Conservation (phyloP, 1,140 invertebrate genomes). For the Aphelenchoides besseyi region DNA sequence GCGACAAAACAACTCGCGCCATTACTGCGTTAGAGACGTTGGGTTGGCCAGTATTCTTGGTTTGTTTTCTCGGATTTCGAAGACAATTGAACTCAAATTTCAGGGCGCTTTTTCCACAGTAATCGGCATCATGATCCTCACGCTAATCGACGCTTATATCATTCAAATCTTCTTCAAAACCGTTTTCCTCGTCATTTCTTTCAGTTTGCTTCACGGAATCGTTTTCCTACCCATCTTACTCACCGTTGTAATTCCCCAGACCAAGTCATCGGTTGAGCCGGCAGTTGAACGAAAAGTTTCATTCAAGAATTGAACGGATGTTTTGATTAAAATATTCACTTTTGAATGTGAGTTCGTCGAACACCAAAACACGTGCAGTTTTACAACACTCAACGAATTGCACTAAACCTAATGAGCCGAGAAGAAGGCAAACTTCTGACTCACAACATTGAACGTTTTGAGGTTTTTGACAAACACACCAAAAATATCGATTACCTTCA, state of each 20-base stretch:
- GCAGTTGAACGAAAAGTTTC: too few species aligned
- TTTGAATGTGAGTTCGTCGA: conserved; percentile 1
- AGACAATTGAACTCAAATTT: conserved; percentile 29
- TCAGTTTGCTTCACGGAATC: conserved; percentile 52
- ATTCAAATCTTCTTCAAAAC: conserved; percentile 58
- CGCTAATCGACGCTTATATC: conserved; percentile 59
- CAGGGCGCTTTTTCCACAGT: conserved; percentile 58
- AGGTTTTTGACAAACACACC: too few species aligned
- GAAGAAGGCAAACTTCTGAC: too few species aligned
- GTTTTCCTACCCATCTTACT: conserved; percentile 48
- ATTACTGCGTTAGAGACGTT: conserved; percentile 73
- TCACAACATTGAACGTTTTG: too few species aligned
- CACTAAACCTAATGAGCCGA: too few species aligned
- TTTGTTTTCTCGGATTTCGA: conserved; percentile 71
- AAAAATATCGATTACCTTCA: too few species aligned
- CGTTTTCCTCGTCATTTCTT: conserved; percentile 52
- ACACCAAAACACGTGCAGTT: not conserved
- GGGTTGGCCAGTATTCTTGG: conserved; percentile 77
- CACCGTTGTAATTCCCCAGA: conserved; percentile 37
- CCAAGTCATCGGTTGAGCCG: too few species aligned
- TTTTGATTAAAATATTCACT: not conserved
- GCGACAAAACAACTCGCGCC: conserved; percentile 66
- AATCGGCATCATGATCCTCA: conserved; percentile 58
- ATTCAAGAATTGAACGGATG: not conserved
- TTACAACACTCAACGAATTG: too few species aligned